These are phyloP conservation scores for Hylaea fasciaria DNA, from an alignment of 2,888 invertebrate genomes.

Conservation along the genomic window DNA sequence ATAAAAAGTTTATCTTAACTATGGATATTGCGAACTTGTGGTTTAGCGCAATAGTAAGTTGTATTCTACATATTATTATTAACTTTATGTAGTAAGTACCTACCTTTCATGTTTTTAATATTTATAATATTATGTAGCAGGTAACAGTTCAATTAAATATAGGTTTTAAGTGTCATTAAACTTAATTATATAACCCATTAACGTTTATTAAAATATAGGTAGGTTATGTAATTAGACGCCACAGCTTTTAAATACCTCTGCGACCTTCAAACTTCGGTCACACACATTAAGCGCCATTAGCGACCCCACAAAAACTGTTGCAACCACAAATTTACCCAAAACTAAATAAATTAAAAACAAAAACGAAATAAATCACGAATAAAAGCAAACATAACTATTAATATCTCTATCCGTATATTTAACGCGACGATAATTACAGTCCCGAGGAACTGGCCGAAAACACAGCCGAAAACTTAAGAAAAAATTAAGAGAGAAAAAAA, in stretches of 20 bases:
- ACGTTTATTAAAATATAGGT: too few species aligned
- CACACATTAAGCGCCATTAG: conserved; percentile 78
- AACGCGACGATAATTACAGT: conserved; percentile 80
- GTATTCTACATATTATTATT: too few species aligned
- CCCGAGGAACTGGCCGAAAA: conserved; percentile 45
- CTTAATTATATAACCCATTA: too few species aligned
- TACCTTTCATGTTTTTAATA: too few species aligned
- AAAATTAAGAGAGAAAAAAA: conserved; percentile 16
- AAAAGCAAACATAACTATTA: conserved; percentile 78
- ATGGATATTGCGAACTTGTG: too few species aligned
- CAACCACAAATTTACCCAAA: conserved; percentile 78
- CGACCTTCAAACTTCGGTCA: conserved; percentile 48
- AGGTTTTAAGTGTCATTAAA: too few species aligned
- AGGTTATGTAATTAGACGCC: conserved; percentile 35
- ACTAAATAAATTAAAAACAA: conserved; percentile 77
- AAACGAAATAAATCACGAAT: conserved; percentile 79
- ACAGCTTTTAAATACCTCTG: conserved; percentile 19
- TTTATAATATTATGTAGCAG: not conserved
- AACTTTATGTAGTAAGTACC: too few species aligned
- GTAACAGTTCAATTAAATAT: not conserved
- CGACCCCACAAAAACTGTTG: conserved; percentile 69
- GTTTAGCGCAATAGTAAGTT: too few species aligned
- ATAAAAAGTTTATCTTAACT: too few species aligned
- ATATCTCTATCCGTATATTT: conserved; percentile 84
- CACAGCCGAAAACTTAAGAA: conserved; percentile 23